Evolutionary conservation across 2,797 vertebrate genomes (phyloP), one percentile per base, ranked within the genome.

Genomic region (Natrix natrix): DNA sequence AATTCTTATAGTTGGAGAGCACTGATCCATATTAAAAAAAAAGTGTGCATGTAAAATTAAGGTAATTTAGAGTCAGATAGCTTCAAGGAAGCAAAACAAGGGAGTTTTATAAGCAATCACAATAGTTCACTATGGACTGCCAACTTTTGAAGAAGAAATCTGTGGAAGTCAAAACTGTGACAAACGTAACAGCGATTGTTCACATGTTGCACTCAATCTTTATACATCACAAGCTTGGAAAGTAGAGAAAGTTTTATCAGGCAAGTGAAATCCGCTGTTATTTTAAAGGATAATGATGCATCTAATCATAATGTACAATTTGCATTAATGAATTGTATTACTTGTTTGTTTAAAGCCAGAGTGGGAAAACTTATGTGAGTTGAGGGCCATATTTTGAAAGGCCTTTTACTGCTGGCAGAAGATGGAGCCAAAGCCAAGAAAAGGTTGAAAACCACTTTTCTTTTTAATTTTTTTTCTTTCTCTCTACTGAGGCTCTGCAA

Each of bases 231-330:
- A 92, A 94, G 74, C 14, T 88, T 0, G 91, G 91, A 94, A 92
- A 95, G 92, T 94, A 63, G 24, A 94, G 95, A 96, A 95, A 93
- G 92, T 91, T 95, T 97, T 96, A 95, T 94, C 94, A 96, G 95
- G 96, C 94, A 96, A 95, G 94, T 95, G 91, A 95, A 97, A 96
- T 87, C 89, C 3, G 93, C 90, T 95, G 95, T 96, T 96, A 96
- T 97, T 96, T 97, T 96, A 90, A 89, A 95, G 95, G 94, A 95
- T 96, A 97, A 95, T 93, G 95, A 89, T 48, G 12, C 93, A 96
- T 93, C 97, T 97, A 95, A 95, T 3, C 52, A 93, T 95, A 96
- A 96, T 95, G 94, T 95, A 95, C 94, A 91, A 93, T 93, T 92
- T 95, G 95, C 96, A 96, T 95, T 0, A 0, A 90, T 92, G 93